Evolutionary conservation across 1,140 invertebrate genomes (phyloP).

Genomic region (Drosophila takahashii): DNA sequence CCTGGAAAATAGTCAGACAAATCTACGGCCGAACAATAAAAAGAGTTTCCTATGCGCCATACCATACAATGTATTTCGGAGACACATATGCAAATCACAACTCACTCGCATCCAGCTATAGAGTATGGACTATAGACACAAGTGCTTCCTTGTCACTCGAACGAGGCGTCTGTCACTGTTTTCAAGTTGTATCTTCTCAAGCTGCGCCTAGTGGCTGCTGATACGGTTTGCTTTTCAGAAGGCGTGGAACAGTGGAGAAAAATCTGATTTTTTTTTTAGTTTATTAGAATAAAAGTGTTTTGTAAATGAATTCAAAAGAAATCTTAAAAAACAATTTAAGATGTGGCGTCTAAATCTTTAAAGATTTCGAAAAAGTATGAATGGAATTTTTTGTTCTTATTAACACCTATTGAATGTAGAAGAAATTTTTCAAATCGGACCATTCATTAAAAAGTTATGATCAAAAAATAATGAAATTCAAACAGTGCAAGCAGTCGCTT

Average conservation of each 20-base stretch:
- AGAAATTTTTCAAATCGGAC: too few relatives aligned
- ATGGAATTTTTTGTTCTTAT: too few relatives aligned
- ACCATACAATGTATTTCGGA: slow-evolving; percentile 17
- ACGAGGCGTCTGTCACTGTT: slow-evolving; percentile 55
- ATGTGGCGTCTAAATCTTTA: too few relatives aligned
- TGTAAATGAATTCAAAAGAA: too few relatives aligned
- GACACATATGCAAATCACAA: slow-evolving; percentile 40
- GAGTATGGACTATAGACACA: slow-evolving; percentile 26
- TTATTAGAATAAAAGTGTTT: too few relatives aligned
- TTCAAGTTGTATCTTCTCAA: slow-evolving; percentile 53
- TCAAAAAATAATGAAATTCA: too few relatives aligned
- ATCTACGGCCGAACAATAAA: slow-evolving; percentile 28
- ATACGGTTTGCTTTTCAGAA: slow-evolving; percentile 19
- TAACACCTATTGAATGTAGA: too few relatives aligned
- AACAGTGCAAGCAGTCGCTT: too few relatives aligned
- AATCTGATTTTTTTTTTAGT: not conserved
- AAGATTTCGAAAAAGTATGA: too few relatives aligned
- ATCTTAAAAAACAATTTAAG: too few relatives aligned
- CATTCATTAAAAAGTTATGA: too few relatives aligned
- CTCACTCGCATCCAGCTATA: slow-evolving; percentile 9
- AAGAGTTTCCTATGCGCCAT: slow-evolving; percentile 14
- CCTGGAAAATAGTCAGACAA: slow-evolving; percentile 18
- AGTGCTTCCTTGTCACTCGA: slow-evolving; percentile 71
- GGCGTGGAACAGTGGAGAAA: slow-evolving; percentile 28
- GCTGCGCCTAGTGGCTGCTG: slow-evolving; percentile 51